Base-by-base conservation (phyloP, 2,797 vertebrate genomes). In the Knipowitschia caucasica region DNA sequence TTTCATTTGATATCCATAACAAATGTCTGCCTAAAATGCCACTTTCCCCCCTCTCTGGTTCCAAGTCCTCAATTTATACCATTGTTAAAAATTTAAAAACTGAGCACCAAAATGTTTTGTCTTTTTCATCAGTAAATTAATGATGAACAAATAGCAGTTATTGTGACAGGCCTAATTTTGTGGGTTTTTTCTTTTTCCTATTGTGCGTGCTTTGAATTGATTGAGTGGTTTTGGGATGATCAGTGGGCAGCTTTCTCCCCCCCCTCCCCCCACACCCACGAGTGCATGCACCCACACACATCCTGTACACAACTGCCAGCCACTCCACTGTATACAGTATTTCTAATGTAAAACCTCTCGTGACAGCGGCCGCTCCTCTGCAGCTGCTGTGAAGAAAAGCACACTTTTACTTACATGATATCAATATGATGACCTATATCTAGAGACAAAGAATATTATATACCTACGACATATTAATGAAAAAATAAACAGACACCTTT, bases 391-490 rank as follows among this genome's bases (percentile, higher is more conserved):
- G 86, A 83, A 84, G 82, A 77, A 89, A 91, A 91, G 89, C 90
- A 91, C 89, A 91, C 86, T 90, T 91, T 90, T 86, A 86, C 79
- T 82, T 87, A 85, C 86, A 83, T 87, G 73, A 80, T 85, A 87
- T 90, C 83, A 84, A 83, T 88, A 89, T 84, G 80, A 86, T 83
- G 78, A 88, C 76, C 70, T 86, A 85, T 88, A 89, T 86, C 81
- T 85, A 85, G 71, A 81, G 67, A 78, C 73, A 84, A 72, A 80
- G 63, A 85, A 67, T 87, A 86, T 86, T 86, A 83, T 88, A 81
- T 86, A 88, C 23, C 40, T 43, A 8, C 82, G 85, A 82, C 86
- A 86, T 86, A 82, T 84, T 81, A 69, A 80, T 69, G 84, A 88
- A 82, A 87, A 83, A 81, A 88, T 89, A 91, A 90, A 90, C 80